Conservation (phyloP, 64 coral and sea anemone species). For the Astreopora myriophthalma region DNA sequence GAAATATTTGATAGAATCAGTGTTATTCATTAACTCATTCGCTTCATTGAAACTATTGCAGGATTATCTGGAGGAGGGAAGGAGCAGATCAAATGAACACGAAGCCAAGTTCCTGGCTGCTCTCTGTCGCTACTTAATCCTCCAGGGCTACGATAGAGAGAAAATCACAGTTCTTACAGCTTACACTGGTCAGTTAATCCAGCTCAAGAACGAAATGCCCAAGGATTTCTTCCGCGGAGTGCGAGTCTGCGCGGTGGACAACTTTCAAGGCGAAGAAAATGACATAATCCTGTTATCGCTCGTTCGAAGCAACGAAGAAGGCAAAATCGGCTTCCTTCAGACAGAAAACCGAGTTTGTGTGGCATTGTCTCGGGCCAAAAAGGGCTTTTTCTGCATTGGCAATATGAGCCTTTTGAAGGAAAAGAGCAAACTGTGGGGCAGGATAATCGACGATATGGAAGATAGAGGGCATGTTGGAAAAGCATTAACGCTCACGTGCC, state of each 20-base stretch:
- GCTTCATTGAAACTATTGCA: neutral
- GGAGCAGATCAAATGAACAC: slow-evolving; percentile 86
- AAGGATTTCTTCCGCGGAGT: slow-evolving; percentile 82
- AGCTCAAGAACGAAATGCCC: slow-evolving; percentile 86
- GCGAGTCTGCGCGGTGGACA: slow-evolving; percentile 86
- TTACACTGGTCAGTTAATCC: slow-evolving; percentile 94
- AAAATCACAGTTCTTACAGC: slow-evolving; percentile 93
- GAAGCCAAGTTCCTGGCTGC: slow-evolving; percentile 90
- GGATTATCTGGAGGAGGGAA: slow-evolving; percentile 87
- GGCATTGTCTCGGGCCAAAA: slow-evolving; percentile 89
- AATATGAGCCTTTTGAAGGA: slow-evolving; percentile 78
- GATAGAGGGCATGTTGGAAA: slow-evolving; percentile 1
- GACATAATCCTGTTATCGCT: slow-evolving; percentile 94
- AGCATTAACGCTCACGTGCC: slow-evolving; percentile 44
- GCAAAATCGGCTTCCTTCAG: slow-evolving; percentile 90
- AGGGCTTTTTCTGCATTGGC: slow-evolving; percentile 89
- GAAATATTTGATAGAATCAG: too few relatives aligned
- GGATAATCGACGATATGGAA: slow-evolving; percentile 67
- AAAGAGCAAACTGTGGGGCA: slow-evolving; percentile 62
- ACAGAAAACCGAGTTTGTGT: slow-evolving; percentile 89
- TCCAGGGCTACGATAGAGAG: slow-evolving; percentile 85
- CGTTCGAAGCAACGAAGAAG: slow-evolving; percentile 93
- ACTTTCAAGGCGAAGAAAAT: slow-evolving; percentile 97
- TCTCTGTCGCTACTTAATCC: slow-evolving; percentile 88
- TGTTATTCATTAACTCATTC: neutral